A percentile compares a stretch with the other conserved stretches of the same genome.
Conservation (phyloP, 2,113 vertebrate species). For the Theristicus caerulescens region DNA sequence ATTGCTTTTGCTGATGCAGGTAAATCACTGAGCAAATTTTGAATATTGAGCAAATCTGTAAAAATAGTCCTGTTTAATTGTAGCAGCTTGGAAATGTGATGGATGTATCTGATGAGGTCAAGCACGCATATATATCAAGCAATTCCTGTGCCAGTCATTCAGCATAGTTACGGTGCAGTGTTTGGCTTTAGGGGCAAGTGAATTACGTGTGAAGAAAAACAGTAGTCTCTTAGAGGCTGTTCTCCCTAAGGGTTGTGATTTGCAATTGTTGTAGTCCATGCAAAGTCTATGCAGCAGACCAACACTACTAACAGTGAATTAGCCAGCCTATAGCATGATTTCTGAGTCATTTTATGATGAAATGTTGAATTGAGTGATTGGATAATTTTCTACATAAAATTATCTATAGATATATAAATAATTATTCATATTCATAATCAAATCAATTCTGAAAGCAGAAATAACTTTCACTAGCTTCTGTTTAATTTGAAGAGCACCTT, state of each 20-base stretch:
- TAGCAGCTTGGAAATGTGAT: neutral
- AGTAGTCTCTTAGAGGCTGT: accelerated
- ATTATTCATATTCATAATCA: neutral
- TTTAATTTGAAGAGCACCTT: neutral
- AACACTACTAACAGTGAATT: neutral
- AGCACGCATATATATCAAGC: neutral
- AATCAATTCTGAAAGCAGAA: neutral
- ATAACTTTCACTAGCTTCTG: neutral
- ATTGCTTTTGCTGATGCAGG: neutral
- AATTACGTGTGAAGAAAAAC: neutral
- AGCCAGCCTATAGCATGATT: neutral
- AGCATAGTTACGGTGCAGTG: neutral
- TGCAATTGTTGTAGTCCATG: neutral
- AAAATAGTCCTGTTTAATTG: neutral
- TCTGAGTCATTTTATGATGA: neutral
- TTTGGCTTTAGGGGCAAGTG: neutral
- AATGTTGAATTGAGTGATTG: neutral
- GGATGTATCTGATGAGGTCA: neutral
- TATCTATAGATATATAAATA: neutral
- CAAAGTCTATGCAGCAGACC: neutral
- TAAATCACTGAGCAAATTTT: neutral
- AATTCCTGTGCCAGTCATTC: neutral
- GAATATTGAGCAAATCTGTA: neutral
- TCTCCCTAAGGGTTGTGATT: neutral
- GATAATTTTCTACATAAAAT: neutral